Evolutionary conservation across 2,113 vertebrate genomes (phyloP).

Genomic region (Anolis carolinensis): DNA sequence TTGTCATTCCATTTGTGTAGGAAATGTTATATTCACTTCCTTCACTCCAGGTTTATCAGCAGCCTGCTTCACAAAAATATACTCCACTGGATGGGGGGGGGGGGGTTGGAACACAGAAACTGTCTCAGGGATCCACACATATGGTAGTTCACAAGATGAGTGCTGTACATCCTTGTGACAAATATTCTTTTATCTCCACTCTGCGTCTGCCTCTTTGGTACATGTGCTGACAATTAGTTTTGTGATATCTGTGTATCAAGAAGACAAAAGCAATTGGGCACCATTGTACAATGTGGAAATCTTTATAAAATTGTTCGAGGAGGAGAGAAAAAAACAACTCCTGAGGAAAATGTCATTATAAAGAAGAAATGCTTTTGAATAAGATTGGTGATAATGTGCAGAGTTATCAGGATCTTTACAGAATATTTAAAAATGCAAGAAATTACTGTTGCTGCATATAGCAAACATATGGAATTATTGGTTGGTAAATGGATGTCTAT

Average conservation of each 20-base stretch:
- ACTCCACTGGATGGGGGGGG: no score
- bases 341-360: not conserved
- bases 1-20: not conserved
- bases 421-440: conserved; percentile 44
- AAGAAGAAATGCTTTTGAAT: not conserved
- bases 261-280: not conserved
- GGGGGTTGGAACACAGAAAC: no score
- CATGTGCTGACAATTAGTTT: not conserved
- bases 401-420: not conserved
- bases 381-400: not conserved
- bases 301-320: not conserved
- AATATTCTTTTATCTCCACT: not conserved
- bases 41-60: not conserved
- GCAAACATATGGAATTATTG: conserved; percentile 54
- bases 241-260: not conserved
- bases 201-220: not conserved
- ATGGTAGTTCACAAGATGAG: no score
- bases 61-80: no score
- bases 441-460: conserved; percentile 53
- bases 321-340: no score
- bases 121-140: no score
- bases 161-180: no score
- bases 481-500: conserved; percentile 66
- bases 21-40: not conserved
- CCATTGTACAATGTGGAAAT: not conserved